These are phyloP conservation scores for Pionites leucogaster DNA, from an alignment of 2,113 vertebrate genomes.

Conservation along the genomic window DNA sequence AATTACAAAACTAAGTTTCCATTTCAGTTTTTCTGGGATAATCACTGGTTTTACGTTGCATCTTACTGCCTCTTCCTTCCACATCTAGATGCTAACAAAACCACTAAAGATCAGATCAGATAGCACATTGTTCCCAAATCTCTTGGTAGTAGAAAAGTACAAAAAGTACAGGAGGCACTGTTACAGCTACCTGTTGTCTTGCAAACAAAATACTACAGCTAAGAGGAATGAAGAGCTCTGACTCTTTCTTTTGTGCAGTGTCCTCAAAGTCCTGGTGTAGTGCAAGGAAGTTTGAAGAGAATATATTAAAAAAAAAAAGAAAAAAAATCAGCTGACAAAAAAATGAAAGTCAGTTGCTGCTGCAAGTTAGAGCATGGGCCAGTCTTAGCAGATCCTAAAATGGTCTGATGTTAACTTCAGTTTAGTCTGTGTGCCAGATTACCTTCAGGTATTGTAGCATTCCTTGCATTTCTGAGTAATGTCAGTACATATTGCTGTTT, in stretches of 20 bases:
- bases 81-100: neutral
- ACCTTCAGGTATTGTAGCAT: slow-evolving; percentile 46
- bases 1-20: neutral
- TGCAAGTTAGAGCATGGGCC: neutral
- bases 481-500: neutral
- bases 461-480: slow-evolving; percentile 37
- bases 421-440: neutral
- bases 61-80: neutral
- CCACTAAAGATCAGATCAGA: neutral
- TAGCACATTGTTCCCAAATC: neutral
- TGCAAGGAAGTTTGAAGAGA: neutral
- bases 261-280: neutral
- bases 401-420: neutral
- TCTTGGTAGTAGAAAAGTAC: neutral
- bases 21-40: neutral
- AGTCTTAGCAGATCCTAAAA: slow-evolving; percentile 18
- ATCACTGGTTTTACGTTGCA: neutral
- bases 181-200: neutral
- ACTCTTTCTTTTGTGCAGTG: neutral
- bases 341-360: neutral
- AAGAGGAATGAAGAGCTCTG: neutral
- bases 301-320: neutral
- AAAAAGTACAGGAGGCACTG: neutral
- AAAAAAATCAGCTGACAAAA: neutral
- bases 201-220: neutral